Evolutionary conservation across 2,888 invertebrate species (phyloP).

Genomic region (Aspidapion aeneum): DNA sequence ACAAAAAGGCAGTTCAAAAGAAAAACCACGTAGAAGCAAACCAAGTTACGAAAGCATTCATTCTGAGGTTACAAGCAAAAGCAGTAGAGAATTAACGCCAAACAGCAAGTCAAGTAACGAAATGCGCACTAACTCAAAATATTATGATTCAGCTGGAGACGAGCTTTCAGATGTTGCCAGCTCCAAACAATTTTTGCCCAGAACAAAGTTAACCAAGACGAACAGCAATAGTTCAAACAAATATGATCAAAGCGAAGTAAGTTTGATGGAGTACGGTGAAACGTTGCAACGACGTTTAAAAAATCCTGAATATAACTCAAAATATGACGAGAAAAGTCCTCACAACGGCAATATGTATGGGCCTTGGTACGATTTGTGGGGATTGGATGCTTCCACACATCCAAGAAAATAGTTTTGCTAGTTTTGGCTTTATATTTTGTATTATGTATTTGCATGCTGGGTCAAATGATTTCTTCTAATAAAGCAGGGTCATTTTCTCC

Average conservation of each 20-base stretch:
- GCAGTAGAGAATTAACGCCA: conserved; percentile 16
- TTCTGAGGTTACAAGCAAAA: conserved; percentile 36
- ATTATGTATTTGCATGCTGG: too few species aligned
- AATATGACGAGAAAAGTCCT: conserved; percentile 50
- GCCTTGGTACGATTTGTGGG: conserved; percentile 89
- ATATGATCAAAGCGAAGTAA: conserved; percentile 41
- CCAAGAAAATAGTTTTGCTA: conserved; percentile 17
- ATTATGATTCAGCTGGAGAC: conserved; percentile 44
- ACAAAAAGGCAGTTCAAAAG: conserved; percentile 25
- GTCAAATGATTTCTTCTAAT: too few species aligned
- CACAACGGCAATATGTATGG: conserved; percentile 73
- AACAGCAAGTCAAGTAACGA: conserved; percentile 4
- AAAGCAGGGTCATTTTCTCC: too few species aligned
- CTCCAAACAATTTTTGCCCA: conserved; percentile 60
- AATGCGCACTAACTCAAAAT: conserved; percentile 30
- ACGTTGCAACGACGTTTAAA: conserved; percentile 48
- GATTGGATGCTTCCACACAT: conserved; percentile 60
- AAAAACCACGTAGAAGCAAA: conserved; percentile 34
- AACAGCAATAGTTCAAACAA: conserved; percentile 45
- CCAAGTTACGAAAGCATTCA: conserved; percentile 46
- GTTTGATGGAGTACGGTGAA: conserved; percentile 47
- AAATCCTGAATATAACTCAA: conserved; percentile 44
- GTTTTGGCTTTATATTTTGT: too few species aligned
- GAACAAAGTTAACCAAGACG: conserved; percentile 66
- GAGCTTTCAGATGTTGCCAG: conserved; percentile 45